phyloP scores from a whole-genome alignment of 2,888 invertebrate species.

The Gastrophysa polygoni region DNA sequence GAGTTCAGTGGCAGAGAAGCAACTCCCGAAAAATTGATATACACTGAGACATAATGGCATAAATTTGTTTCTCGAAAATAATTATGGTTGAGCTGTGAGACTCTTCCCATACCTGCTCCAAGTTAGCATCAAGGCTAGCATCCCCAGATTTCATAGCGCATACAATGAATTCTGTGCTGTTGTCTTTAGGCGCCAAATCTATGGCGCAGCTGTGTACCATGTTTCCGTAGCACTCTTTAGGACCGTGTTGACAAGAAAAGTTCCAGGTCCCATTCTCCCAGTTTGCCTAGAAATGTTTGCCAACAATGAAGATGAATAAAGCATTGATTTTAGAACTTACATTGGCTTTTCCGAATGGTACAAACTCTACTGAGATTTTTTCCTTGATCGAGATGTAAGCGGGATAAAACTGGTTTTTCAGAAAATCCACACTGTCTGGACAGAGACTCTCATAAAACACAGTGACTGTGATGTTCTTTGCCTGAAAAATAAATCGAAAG shows the following conservation, averaged over 20 bases:
- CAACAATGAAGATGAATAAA: not conserved
- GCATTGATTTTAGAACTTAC: too few relatives aligned
- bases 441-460: slow-evolving; percentile 33
- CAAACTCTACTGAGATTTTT: slow-evolving; percentile 25
- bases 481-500: slow-evolving; percentile 23
- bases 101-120: slow-evolving; percentile 36
- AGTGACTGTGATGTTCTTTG: slow-evolving; percentile 23
- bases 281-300: slow-evolving; percentile 18
- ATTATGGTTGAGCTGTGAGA: not conserved
- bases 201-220: slow-evolving; percentile 62
- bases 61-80: too few relatives aligned
- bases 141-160: slow-evolving; percentile 55
- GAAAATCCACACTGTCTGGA: slow-evolving; percentile 23
- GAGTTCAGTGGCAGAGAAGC: too few relatives aligned
- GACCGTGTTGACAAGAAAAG: slow-evolving; percentile 45
- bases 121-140: slow-evolving; percentile 32
- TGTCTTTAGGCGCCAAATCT: slow-evolving; percentile 27
- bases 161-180: slow-evolving; percentile 50
- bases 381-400: slow-evolving; percentile 23
- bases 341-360: slow-evolving; percentile 33
- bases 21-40: too few relatives aligned
- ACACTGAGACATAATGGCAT: too few relatives aligned
- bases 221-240: slow-evolving; percentile 62
- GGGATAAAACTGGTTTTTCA: slow-evolving; percentile 29
- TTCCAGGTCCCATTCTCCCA: slow-evolving; percentile 33